Evolutionary conservation across 1,140 invertebrate species (phyloP), one percentile per base, ranked within the genome.

Genomic region (Sweltsa coloradensis): DNA sequence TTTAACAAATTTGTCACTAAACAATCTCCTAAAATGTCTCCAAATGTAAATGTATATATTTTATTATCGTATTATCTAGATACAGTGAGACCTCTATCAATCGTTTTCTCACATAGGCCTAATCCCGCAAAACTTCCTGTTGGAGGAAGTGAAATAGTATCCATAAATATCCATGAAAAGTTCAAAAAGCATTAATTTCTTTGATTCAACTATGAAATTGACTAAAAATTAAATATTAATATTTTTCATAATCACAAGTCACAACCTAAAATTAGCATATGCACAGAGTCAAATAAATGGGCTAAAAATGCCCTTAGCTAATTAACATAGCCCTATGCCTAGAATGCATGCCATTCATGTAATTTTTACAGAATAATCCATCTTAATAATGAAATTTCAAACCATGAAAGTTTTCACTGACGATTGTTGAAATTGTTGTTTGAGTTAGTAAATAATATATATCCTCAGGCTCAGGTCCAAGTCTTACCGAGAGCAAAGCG

Each of bases 401-500:
- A 31, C 11, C 29, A 31, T 31, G n/a, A 11, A 11, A 31, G 11
- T 11, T 31, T 31, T 31, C 11, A 31, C 16, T 11, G 11, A 11
- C 11, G 11, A 11, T 31, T 31, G 11, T 5, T 19, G 36, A 46
- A 59, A n/a, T n/a, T n/a, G n/a, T n/a, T n/a, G n/a, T n/a, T n/a
- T n/a, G n/a, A n/a, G n/a, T n/a, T n/a, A n/a, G n/a, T n/a, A n/a
- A n/a, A n/a, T n/a, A n/a, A n/a, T n/a, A n/a, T n/a, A n/a, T n/a
- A n/a, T n/a, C n/a, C n/a, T n/a, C n/a, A n/a, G n/a, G n/a, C n/a
- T n/a, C n/a, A n/a, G n/a, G n/a, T n/a, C n/a, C n/a, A n/a, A n/a
- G n/a, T n/a, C 55, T 62, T 64, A 80, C 78, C 76, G 39, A 87
- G 57, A 19, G 79, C 82, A 65, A 83, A 83, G 55, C 79, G 69